Evolutionary conservation across 2,888 invertebrate species (phyloP), one percentile per base, ranked within the genome.

Genomic region (Noctua fimbriata): DNA sequence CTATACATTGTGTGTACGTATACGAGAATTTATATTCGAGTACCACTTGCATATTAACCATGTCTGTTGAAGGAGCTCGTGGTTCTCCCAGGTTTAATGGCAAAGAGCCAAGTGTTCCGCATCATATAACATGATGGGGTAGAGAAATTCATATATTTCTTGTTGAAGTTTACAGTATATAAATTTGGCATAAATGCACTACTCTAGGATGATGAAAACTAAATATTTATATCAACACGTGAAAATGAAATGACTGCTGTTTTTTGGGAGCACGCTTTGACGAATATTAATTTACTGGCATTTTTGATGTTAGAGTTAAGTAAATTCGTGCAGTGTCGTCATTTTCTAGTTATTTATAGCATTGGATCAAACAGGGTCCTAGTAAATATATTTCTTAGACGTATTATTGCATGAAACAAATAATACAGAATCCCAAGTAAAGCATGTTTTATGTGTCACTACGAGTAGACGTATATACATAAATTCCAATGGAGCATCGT

Each of bases 401-500:
- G 10, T 72, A 41, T 63, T 21, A 36, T 78, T 52, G 21, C 24
- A 47, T 28, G 44, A 44, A 44, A 44, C 18, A 49, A 58, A 55
- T 70, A 65, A 55, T 44, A 44, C 9, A 14, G 66, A 58, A 41
- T 49, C n/a, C 32, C 12, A n/a, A 52, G 32, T 69, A 18, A 69
- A 67, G 16, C 14, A n/a, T 67, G 32, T 24, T 74, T 41, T 66
- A 32, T 67, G 32, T n/a, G 60, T 32, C n/a, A 58, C n/a, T 41
- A 32, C 4, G 6, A 60, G 21, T 44, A 36, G 28, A 49, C 18
- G 49, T 32, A 52, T 10, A 18, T n/a, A 55, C 21, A 44, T 80
- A 60, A 14, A 60, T 60, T 60, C 49, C 49, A 52, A 44, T 44
- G 16, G n/a, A n/a, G 28, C 84, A 87, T 85, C 79, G 82, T 78